A percentile compares a stretch with the other conserved stretches of the same genome.
Evolutionary conservation across 2,113 vertebrate species (phyloP).

Genomic region (Neotoma lepida): DNA sequence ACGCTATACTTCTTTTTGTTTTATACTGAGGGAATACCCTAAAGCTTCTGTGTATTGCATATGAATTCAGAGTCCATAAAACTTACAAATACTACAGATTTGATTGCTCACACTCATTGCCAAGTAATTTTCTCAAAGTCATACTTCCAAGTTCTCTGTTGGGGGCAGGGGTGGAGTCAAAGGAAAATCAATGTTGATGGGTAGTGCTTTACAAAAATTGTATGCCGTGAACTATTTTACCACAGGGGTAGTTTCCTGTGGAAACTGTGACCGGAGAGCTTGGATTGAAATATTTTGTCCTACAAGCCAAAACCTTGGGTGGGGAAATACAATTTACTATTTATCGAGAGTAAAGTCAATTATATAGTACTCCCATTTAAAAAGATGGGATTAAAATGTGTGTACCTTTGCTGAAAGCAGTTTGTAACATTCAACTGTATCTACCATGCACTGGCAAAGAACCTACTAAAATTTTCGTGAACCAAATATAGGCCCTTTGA

Average conservation of each 20-base stretch:
- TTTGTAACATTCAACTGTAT: conserved; percentile 6
- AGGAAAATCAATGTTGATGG: conserved; percentile 71
- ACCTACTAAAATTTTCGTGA: conserved; percentile 1
- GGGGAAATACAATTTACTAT: conserved; percentile 59
- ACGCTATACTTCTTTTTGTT: conserved; percentile 33
- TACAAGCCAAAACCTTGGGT: conserved; percentile 65
- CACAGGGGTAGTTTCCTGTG: conserved; percentile 73
- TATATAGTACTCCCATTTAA: conserved; percentile 51
- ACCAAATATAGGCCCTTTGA: conserved; percentile 7
- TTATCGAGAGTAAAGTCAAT: conserved; percentile 48
- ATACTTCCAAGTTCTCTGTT: conserved; percentile 56
- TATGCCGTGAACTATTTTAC: conserved; percentile 64
- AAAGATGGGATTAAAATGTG: conserved; percentile 41
- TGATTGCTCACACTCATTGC: conserved; percentile 49
- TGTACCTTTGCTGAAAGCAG: conserved; percentile 37
- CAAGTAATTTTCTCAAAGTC: conserved; percentile 66
- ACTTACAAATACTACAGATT: conserved; percentile 59
- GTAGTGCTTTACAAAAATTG: conserved; percentile 39
- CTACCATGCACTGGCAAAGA: neutral
- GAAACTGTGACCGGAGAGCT: conserved; percentile 69
- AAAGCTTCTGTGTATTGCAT: conserved; percentile 33
- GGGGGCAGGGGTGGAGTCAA: neutral
- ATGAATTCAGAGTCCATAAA: conserved; percentile 47
- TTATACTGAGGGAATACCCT: conserved; percentile 43
- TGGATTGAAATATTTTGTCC: conserved; percentile 75